These are phyloP conservation scores for Rhinichthys klamathensis DNA, from an alignment of 2,113 vertebrate genomes.

Conservation along the genomic window DNA sequence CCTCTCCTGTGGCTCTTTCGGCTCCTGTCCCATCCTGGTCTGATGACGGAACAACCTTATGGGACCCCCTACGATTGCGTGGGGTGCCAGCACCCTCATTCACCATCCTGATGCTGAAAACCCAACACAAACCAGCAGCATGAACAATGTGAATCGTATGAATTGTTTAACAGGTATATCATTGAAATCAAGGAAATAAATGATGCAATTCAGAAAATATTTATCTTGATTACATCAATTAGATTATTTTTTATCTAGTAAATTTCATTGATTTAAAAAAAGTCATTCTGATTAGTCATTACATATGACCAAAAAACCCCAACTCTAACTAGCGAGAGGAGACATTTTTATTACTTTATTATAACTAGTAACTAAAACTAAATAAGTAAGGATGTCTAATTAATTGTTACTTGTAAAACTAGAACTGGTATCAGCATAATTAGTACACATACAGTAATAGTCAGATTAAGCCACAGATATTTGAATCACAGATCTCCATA, in stretches of 20 bases:
- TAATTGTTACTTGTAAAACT: background rate
- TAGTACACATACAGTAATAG: background rate
- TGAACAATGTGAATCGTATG: background rate
- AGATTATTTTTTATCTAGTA: background rate
- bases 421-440: background rate
- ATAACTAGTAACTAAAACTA: background rate
- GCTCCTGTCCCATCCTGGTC: constrained; percentile 51
- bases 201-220: background rate
- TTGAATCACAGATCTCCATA: background rate
- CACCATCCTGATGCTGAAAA: constrained; percentile 66
- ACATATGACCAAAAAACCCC: background rate
- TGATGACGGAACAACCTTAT: constrained; percentile 41
- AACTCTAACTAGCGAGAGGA: background rate
- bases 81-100: constrained; percentile 48
- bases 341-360: background rate
- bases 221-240: background rate
- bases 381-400: background rate
- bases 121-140: background rate
- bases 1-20: constrained; percentile 51
- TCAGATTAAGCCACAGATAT: background rate
- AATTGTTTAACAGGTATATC: background rate
- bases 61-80: constrained; percentile 47
- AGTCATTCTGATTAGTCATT: background rate
- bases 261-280: too few species aligned
- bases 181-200: background rate